A percentile compares a stretch with the other conserved stretches of the same genome.
phyloP scores from a whole-genome alignment of 2,888 invertebrate species.

The Pinctada fucata region DNA sequence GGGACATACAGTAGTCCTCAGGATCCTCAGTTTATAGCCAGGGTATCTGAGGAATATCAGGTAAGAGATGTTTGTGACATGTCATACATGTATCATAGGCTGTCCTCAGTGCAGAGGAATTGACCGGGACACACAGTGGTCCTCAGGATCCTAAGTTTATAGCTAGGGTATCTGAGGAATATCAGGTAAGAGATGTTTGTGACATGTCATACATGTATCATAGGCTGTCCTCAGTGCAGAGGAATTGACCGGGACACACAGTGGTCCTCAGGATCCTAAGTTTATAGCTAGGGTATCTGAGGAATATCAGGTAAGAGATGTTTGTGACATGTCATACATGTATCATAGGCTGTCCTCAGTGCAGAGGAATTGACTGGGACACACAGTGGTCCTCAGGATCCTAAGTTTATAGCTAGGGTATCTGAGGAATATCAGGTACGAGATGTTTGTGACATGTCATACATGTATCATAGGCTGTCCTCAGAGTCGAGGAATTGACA shows the following conservation, averaged over 20 bases:
- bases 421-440: conserved; percentile 18
- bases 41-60: conserved; percentile 18
- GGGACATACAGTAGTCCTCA: conserved; percentile 3
- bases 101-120: neutral
- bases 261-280: conserved; percentile 18
- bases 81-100: neutral
- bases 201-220: too few species aligned
- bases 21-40: conserved; percentile 24
- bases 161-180: conserved; percentile 23
- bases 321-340: too few species aligned
- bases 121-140: neutral
- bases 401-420: conserved; percentile 25
- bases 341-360: neutral
- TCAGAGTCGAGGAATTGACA: neutral
- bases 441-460: too few species aligned
- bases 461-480: neutral
- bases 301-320: conserved; percentile 17
- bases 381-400: conserved; percentile 15
- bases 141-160: conserved; percentile 17
- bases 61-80: neutral
- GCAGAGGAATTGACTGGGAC: neutral
- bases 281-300: conserved; percentile 20
- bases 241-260: neutral
- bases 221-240: neutral
- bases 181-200: conserved; percentile 1